A percentile compares a stretch with the other conserved stretches of the same genome.
These are phyloP conservation scores for Macrotis lagotis DNA, from an alignment of 2,113 vertebrate species.

Conservation along the genomic window DNA sequence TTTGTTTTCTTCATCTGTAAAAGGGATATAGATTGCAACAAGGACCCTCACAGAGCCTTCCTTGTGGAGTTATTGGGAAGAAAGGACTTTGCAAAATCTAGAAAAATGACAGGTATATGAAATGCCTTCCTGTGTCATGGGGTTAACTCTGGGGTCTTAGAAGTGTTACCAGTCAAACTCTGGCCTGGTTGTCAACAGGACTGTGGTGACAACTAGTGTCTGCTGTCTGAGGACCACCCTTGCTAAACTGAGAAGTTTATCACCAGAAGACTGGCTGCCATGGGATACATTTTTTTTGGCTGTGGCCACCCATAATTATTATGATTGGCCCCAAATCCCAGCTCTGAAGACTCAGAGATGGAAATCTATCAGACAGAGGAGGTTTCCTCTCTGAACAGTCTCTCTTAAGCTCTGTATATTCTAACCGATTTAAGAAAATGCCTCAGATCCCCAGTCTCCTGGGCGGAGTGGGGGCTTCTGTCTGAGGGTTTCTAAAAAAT, in stretches of 20 bases:
- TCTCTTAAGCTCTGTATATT: not conserved
- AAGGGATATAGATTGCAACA: not conserved
- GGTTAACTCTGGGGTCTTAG: not conserved
- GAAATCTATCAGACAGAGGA: not conserved
- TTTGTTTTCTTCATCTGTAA: conserved; percentile 6
- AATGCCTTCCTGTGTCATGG: not conserved
- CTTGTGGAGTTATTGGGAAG: not conserved
- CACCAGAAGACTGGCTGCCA: not conserved
- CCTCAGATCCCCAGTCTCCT: not conserved
- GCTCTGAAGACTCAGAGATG: not conserved
- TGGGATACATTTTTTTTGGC: not conserved
- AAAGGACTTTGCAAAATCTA: not conserved
- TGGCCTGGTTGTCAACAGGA: not conserved
- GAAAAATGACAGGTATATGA: not conserved
- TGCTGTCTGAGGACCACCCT: not conserved
- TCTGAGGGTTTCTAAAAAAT: conserved; percentile 3
- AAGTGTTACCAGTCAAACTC: not conserved
- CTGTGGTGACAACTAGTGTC: not conserved
- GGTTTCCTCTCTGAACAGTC: not conserved
- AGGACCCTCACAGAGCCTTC: not conserved
- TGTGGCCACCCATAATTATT: not conserved
- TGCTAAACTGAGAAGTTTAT: conserved; percentile 5
- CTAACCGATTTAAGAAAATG: not conserved
- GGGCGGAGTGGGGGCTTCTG: not conserved
- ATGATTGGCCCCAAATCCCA: not conserved